Evolutionary conservation across 2,888 invertebrate genomes (phyloP), one percentile per base, ranked within the genome.

Genomic region (Phyto melanocephala): DNA sequence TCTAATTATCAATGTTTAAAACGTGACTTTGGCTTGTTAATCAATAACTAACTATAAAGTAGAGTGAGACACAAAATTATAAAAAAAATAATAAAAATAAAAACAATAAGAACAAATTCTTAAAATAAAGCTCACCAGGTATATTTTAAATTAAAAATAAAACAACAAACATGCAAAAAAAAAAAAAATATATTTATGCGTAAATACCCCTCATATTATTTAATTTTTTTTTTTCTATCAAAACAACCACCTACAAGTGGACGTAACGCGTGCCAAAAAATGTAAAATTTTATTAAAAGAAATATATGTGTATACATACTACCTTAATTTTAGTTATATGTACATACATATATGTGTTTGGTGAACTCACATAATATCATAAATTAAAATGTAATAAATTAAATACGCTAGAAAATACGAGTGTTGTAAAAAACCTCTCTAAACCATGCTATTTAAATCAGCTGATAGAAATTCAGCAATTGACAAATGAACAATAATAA

Each of bases 1-100:
- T n/a, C n/a, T 81, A 74, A 78, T 81, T 81, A 81, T 78, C 81
- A 74, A 70, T 65, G 58, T 75, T 47, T 8, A 67, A 71, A 82
- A 82, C 82, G 82, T 82, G 82, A 82, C 82, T 82, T 82, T 71
- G 71, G 75, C 60, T 82, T 75, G 75, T 76, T 71, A 82, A 67
- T 40, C 75, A 71, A 77, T 77, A 71, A 47, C 52, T 45, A 75
- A 40, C 67, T 58, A 76, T 37, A 40, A 62, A 56, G 33, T 20
- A 45, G 17, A 37, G 24, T 35, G 45, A 35, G 54, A 45, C 42
- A 28, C 3, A 28, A 28, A 28, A 28, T 5, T 47, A 15, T 13
- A 35, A 42, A 28, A 28, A 33, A 42, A 24, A 28, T 24, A 24
- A 15, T 11, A 10, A 52, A 65, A 33, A 35, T 5, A 2, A 4